Base-by-base conservation (phyloP, 2,888 invertebrate species). In the Caenorhabditis zanzibari region DNA sequence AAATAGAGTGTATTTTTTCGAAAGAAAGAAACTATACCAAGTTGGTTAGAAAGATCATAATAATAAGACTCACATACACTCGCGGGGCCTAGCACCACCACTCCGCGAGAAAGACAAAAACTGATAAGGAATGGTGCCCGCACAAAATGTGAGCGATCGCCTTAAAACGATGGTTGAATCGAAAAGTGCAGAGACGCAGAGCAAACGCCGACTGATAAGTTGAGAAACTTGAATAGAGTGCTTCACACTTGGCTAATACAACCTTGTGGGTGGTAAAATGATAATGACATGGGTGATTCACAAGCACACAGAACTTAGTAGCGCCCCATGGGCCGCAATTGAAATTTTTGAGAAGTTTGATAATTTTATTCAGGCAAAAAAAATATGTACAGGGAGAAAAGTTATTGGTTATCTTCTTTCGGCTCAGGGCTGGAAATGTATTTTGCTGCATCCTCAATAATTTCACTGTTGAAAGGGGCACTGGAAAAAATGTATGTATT, bases 241-340 rank as follows among this genome's bases (percentile, higher is more conserved):
- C 58, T 71, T 41, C 58, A 58, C 58, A 58, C 47, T 61, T 24
- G 16, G 19, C 35, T 58, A 38, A 49, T 75, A 71, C 69, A 71
- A 54, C 44, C 44, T 54, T 54, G 63, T 71, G 79, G 71, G 79
- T 71, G 71, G 71, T 68, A 71, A 44, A 64, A 58, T 75, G 75
- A 71, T 79, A 56, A 79, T 79, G 52, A 72, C 19, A 54, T 58
- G 44, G 54, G 41, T 79, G 79, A 79, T 79, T 79, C 79, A 79
- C 64, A 52, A n/a, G 44, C 38, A 59, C 47, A 47, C 26, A 32
- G n/a, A 24, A 47, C 61, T 64, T 44, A 71, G 64, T 63, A 49
- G 56, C 47, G 61, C 59, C 63, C 79, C 49, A 63, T 52, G 24
- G 24, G 52, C 16, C 14, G 16, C n/a, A 26, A 35, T 44, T 12